These are phyloP conservation scores for Dastarcus helophoroides DNA, from an alignment of 2,888 invertebrate genomes.

Conservation along the genomic window DNA sequence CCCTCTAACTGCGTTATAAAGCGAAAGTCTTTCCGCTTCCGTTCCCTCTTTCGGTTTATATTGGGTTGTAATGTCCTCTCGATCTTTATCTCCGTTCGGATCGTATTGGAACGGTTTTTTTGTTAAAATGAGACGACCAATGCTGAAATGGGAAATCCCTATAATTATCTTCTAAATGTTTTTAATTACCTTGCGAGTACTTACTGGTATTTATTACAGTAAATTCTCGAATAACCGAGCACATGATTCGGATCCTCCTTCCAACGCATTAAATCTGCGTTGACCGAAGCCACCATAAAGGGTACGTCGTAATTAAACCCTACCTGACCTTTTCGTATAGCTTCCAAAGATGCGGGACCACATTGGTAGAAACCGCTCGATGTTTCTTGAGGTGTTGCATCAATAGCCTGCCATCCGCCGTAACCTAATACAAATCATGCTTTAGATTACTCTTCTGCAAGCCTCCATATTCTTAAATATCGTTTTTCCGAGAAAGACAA, in stretches of 20 bases:
- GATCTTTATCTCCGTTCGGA: slow-evolving; percentile 57
- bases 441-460: background rate
- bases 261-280: slow-evolving; percentile 75
- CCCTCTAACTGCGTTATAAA: slow-evolving; percentile 63
- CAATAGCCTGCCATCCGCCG: slow-evolving; percentile 85
- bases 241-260: slow-evolving; percentile 52
- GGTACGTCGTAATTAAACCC: slow-evolving; percentile 63
- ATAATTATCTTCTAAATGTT: no score
- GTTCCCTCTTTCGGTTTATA: slow-evolving; percentile 67
- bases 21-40: slow-evolving; percentile 57
- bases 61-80: slow-evolving; percentile 54
- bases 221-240: slow-evolving; percentile 55
- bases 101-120: slow-evolving; percentile 64
- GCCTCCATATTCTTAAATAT: no score
- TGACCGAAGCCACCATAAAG: slow-evolving; percentile 72
- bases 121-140: slow-evolving; percentile 63
- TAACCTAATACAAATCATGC: slow-evolving; percentile 42
- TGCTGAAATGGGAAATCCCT: slow-evolving; percentile 45
- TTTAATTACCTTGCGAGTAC: slow-evolving; percentile 9
- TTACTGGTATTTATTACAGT: slow-evolving; percentile 63
- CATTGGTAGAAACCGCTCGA: slow-evolving; percentile 63
- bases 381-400: slow-evolving; percentile 74
- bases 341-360: slow-evolving; percentile 69
- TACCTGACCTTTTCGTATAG: slow-evolving; percentile 64
- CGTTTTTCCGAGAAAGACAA: no score